Base-by-base conservation (phyloP, 2,113 vertebrate genomes). In the Paratilapia polleni region DNA sequence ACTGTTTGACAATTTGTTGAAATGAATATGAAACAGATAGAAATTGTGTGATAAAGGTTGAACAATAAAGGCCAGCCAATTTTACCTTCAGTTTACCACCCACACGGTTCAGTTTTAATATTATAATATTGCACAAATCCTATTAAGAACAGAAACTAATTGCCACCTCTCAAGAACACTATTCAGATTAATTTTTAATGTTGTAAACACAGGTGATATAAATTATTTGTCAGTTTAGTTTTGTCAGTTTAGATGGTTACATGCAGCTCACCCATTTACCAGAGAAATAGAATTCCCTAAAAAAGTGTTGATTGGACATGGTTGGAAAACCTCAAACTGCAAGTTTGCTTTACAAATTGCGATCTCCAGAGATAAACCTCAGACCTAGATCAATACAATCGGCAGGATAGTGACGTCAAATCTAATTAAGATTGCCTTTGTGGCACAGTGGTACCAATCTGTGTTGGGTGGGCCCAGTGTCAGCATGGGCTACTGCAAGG, bases 341-440 rank as follows among this genome's bases (percentile, higher is more conserved):
- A 62, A 59, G 62, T 91, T 84, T 63, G 54, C 90, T 77, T 84
- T 61, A 75, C 89, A 91, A 85, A 91, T 89, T 88, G 88, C 56
- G 85, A 89, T 94, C 91, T 89, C 87, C 6, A 56, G 88, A 83
- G 94, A 93, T 85, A 75, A 86, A 92, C 81, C 64, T 75, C 54
- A n/a, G 83, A 49, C 62, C 75, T 17, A 61, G 86, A 89, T 90
- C 89, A 88, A 92, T 93, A 88, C 87, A 88, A 90, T 83, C 24
- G 43, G 64, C 85, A 36, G 88, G 73, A 83, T 57, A 52, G 85
- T 91, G 90, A 92, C 92, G 87, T 93, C 92, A 92, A 93, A 95
- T 89, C 93, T 93, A 95, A 96, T 96, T 95, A 95, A 94, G 93
- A 93, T 91, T 88, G 84, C 84, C 64, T 26, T 68, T 58, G 52